Base-by-base conservation (phyloP, 2,797 vertebrate genomes). In the Hirundo rustica region DNA sequence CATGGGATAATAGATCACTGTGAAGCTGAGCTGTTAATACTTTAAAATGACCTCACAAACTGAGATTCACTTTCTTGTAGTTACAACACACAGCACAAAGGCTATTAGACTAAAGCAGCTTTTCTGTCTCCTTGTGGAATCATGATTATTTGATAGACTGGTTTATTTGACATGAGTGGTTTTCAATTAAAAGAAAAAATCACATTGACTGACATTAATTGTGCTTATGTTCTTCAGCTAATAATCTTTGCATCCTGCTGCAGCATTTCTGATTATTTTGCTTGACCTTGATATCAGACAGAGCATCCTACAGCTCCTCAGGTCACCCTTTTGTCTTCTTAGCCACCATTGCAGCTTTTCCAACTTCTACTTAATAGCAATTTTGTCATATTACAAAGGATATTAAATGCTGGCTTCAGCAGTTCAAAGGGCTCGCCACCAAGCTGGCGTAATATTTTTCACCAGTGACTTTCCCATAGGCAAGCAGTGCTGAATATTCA, bases 151-250 rank as follows among this genome's bases (percentile, higher is more conserved):
- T 87, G 89, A 85, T 79, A 85, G 53, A 77, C 85, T 65, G 61
- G 26, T 91, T 96, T 93, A 94, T 91, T 94, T 77, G 94, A 91
- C 89, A 65, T 30, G 23, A 95, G 87, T 77, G 89, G 22, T 57
- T 94, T 93, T 50, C 78, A 93, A 64, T 95, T 89, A 87, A 83
- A 88, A 93, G 65, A 71, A 93, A 87, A 23, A 88, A 85, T 81
- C 45, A 67, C 42, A 57, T 77, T 89, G 81, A 91, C 53, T 92
- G 87, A 11, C 81, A 89, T 92, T 92, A 92, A 91, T 80, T 92
- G 81, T 14, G 0, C 75, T 80, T 85, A 29, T 9, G 2, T 66
- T 94, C 84, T 85, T 79, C 78, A 70, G 64, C 29, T 82, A 82
- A 90, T 66, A 91, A 92, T 66, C 55, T 54, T 78, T 44, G 84